These are phyloP conservation scores for Theristicus caerulescens DNA, from an alignment of 2,113 vertebrate genomes.

Conservation along the genomic window DNA sequence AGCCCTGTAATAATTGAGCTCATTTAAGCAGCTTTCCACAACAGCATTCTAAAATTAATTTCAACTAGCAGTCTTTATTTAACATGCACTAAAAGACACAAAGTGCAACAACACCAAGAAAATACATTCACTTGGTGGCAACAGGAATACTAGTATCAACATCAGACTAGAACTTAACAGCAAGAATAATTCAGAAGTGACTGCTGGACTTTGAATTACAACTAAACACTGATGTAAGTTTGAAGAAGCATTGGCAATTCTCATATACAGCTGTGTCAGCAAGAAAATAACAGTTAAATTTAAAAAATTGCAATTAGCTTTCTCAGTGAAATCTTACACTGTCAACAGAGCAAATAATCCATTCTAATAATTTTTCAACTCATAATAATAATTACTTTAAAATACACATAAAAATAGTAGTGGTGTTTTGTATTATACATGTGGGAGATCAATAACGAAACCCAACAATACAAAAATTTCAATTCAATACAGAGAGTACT, in stretches of 20 bases:
- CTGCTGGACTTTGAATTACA: neutral
- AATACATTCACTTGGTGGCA: neutral
- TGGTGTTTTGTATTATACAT: conserved; percentile 13
- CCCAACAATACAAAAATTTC: neutral
- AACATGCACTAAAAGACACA: neutral
- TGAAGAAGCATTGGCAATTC: neutral
- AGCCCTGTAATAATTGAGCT: neutral
- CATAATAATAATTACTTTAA: conserved; percentile 78
- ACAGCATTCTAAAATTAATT: neutral
- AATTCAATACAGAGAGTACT: neutral
- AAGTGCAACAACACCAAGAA: neutral
- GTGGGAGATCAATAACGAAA: neutral
- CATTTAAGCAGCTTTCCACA: neutral
- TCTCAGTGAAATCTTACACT: conserved; percentile 68
- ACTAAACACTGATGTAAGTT: neutral
- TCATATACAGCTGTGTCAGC: neutral
- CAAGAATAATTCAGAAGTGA: neutral
- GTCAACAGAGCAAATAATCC: conserved; percentile 79
- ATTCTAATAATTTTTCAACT: conserved; percentile 82
- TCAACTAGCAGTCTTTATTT: neutral
- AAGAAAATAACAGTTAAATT: neutral
- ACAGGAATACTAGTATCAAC: neutral
- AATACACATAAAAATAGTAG: conserved; percentile 68
- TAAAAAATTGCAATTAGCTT: conserved; percentile 64
- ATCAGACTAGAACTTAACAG: neutral